Evolutionary conservation across 1,140 invertebrate species (phyloP), one percentile per base, ranked within the genome.

Genomic region (Varroa destructor): DNA sequence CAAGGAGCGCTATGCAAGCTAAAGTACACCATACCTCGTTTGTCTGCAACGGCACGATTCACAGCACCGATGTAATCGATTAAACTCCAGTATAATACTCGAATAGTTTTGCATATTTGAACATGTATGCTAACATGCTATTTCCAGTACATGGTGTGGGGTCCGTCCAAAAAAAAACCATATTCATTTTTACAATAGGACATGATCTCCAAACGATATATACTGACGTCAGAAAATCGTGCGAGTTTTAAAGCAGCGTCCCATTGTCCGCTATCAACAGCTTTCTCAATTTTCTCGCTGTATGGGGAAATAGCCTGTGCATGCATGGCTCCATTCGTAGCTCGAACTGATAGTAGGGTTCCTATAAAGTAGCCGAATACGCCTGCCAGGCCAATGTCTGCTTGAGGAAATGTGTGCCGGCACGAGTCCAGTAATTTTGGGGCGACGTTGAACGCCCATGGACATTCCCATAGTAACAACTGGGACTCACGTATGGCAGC

Each of bases 231-330:
- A 37, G 40, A 67, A 40, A 67, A 67, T 4, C 61, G 61, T 43
- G 61, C 61, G 61, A 67, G 14, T 8, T 67, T 67, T 3, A 67
- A 37, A 8, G 61, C 61, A 14, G 61, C 40, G 46, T 67, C 61
- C 61, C 61, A 67, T 1, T 67, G 61, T 12, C 40, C 40, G 5
- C 46, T 67, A 1, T 67, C 61, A 37, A 67, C 37, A 14, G 61
- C 61, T 40, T 67, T 12, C 8, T 67, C 61, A 37, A 67, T 67
- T 67, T 67, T 67, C 37, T 67, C 61, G 61, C 61, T 67, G 61
- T 67, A 67, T 2, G 46, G 61, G 3, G 61, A 37, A 8, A 67
- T 37, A 40, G 61, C 61, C 8, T 67, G 61, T 14, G 12, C 40
- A 37, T 36, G 46, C 40, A 67, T 12, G 40, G 61, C 14, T 1